These are phyloP conservation scores for Pogona vitticeps DNA, from an alignment of 2,113 vertebrate species.

Conservation along the genomic window DNA sequence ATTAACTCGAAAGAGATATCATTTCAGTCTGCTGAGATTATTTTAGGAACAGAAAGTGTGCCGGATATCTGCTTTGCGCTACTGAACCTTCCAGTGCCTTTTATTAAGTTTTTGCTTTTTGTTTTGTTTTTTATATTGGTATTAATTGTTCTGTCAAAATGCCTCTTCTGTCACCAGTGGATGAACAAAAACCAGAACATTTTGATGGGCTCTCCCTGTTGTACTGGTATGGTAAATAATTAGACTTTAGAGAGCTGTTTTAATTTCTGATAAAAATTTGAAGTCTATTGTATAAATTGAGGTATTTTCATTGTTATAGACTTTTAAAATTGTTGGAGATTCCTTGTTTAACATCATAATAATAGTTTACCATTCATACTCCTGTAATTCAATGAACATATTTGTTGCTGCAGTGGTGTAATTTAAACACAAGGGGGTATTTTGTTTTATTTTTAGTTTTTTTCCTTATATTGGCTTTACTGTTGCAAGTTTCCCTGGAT, in stretches of 20 bases:
- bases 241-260: constrained; percentile 2
- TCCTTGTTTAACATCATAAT: background rate
- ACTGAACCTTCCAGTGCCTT: constrained; percentile 38
- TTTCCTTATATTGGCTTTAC: background rate
- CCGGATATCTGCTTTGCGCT: constrained; percentile 57
- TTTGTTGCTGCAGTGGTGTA: background rate
- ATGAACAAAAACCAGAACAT: constrained; percentile 76
- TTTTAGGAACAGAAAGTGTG: constrained; percentile 66
- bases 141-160: constrained; percentile 65
- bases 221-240: constrained; percentile 79
- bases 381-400: background rate
- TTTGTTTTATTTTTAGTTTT: background rate
- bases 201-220: constrained; percentile 85
- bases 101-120: constrained; percentile 38
- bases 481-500: background rate
- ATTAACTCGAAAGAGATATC: constrained; percentile 82
- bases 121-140: constrained; percentile 13
- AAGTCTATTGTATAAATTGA: background rate
- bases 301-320: constrained; percentile 3
- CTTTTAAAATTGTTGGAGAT: background rate
- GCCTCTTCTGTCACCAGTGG: constrained; percentile 78
- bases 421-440: background rate
- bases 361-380: background rate
- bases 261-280: background rate
- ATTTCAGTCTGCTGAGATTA: constrained; percentile 69